phyloP scores from a whole-genome alignment of 2,797 vertebrate genomes.

The Valencia hispanica region DNA sequence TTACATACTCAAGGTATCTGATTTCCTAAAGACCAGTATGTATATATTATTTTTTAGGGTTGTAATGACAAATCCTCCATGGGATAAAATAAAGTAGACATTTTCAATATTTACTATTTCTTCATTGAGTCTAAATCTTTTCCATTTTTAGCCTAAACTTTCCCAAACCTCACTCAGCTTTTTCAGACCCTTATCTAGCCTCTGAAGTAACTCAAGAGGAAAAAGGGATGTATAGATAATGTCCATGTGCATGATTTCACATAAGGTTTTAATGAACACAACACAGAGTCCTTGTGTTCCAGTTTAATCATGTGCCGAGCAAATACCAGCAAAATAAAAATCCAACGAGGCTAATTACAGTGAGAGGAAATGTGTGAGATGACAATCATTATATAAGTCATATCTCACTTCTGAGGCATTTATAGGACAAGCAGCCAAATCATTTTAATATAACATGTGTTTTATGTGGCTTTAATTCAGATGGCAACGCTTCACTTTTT shows the following conservation, averaged over 20 bases:
- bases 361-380: conserved; percentile 40
- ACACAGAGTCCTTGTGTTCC: conserved; percentile 44
- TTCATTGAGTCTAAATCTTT: background rate
- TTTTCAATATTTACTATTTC: background rate
- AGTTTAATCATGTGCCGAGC: conserved; percentile 2
- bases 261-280: conserved; percentile 37
- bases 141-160: background rate
- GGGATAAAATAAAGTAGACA: background rate
- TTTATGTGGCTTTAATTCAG: conserved; percentile 52
- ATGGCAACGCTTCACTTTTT: conserved; percentile 56
- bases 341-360: conserved; percentile 52
- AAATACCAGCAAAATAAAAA: conserved; percentile 45
- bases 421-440: conserved; percentile 40
- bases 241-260: conserved; percentile 7
- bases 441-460: conserved; percentile 41
- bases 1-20: background rate
- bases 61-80: background rate
- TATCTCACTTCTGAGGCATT: conserved; percentile 9
- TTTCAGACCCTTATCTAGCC: background rate
- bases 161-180: background rate
- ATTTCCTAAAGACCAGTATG: background rate
- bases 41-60: background rate
- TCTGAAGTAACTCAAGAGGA: background rate
- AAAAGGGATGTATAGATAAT: background rate
- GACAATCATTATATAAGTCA: conserved; percentile 45